phyloP scores from a whole-genome alignment of 2,888 invertebrate species.

The Pseudococcus viburni region DNA sequence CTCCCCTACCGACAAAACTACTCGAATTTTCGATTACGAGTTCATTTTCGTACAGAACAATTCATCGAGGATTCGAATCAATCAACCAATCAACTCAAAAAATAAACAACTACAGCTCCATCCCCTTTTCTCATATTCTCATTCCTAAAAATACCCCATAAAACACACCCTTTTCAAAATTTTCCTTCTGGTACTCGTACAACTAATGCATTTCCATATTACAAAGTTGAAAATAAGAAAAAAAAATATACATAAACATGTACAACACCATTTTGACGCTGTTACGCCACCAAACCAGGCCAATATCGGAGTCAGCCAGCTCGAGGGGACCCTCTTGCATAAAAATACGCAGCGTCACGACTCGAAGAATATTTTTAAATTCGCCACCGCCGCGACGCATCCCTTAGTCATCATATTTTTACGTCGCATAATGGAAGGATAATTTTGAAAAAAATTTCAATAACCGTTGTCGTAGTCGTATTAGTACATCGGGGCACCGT shows the following conservation, averaged over 20 bases:
- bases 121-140: background rate
- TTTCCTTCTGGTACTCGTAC: background rate
- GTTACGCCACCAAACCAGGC: background rate
- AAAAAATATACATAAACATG: constrained; percentile 2
- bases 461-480: constrained; percentile 19
- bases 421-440: constrained; percentile 32
- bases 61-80: background rate
- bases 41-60: background rate
- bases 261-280: background rate
- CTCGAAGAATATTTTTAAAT: constrained; percentile 33
- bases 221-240: background rate
- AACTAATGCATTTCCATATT: constrained; percentile 10
- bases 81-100: background rate
- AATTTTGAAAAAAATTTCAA: constrained; percentile 41
- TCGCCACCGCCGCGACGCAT: background rate
- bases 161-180: background rate
- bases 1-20: no score
- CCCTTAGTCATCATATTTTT: constrained; percentile 43
- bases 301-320: background rate
- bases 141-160: background rate
- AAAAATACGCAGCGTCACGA: constrained; percentile 15
- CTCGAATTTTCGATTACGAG: no score
- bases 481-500: background rate
- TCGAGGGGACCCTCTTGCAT: background rate
- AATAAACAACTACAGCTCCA: background rate